These are phyloP conservation scores for Drosophila trapezifrons DNA, from an alignment of 1,140 invertebrate species.

Conservation along the genomic window DNA sequence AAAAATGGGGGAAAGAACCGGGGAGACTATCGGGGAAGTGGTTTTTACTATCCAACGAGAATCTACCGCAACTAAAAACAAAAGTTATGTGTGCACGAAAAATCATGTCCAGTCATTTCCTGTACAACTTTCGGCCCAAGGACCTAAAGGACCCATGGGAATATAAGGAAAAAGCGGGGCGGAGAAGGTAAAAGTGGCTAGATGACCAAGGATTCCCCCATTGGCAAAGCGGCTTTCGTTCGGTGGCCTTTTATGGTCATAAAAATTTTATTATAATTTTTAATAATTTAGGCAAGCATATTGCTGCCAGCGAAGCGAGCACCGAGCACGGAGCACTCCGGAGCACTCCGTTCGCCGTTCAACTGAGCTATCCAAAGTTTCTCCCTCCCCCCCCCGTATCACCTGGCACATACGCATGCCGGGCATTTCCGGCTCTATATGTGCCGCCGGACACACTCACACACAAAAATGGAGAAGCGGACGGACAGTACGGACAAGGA, in stretches of 20 bases:
- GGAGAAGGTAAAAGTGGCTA: conserved; percentile 2
- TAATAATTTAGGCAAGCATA: conserved; percentile 73
- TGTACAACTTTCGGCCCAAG: conserved; percentile 65
- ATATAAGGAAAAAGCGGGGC: not conserved
- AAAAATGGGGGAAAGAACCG: not conserved
- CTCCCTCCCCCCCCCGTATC: conserved; percentile 19
- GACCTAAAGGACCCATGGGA: conserved; percentile 12
- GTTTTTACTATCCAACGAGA: conserved; percentile 50
- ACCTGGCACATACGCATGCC: conserved; percentile 57
- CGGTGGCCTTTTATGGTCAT: conserved; percentile 70
- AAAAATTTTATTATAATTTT: conserved; percentile 81
- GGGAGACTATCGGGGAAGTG: conserved; percentile 45
- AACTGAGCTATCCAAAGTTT: conserved; percentile 30
- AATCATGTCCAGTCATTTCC: conserved; percentile 78
- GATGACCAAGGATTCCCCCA: conserved; percentile 3
- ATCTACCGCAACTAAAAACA: conserved; percentile 67
- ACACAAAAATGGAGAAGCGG: not conserved
- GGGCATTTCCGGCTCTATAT: conserved; percentile 57
- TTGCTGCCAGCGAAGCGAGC: conserved; percentile 43
- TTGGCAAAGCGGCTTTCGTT: conserved; percentile 31
- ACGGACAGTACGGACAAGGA: conserved; percentile 9
- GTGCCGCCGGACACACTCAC: conserved; percentile 23
- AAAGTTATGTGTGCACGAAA: conserved; percentile 72
- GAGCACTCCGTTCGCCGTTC: conserved; percentile 2
- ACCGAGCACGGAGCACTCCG: not conserved